Evolutionary conservation across 2,113 vertebrate genomes (phyloP).

Genomic region (Hymenochirus boettgeri): DNA sequence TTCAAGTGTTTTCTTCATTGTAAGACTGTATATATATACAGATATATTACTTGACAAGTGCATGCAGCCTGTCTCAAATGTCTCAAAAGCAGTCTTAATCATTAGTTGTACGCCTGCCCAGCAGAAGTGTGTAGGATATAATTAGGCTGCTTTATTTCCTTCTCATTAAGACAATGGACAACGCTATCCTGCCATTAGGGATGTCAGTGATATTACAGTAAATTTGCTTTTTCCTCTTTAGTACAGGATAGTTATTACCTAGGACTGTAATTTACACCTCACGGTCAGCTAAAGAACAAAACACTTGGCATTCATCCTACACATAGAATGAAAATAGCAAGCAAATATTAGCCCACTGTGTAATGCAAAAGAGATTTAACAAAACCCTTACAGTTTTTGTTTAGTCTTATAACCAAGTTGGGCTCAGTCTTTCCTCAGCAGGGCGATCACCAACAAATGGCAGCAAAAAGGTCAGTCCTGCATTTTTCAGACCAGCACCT

Average conservation of each 20-base stretch:
- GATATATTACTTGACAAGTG: not conserved
- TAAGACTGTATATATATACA: not conserved
- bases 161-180: not conserved
- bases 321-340: constrained; percentile 1
- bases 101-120: not conserved
- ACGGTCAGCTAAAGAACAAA: not conserved
- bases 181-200: not conserved
- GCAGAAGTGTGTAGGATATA: not conserved
- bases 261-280: constrained; percentile 23
- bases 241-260: constrained; percentile 17
- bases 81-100: not conserved
- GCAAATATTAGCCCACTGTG: constrained; percentile 6
- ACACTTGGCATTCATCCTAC: constrained; percentile 1
- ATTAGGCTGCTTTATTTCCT: not conserved
- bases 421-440: too few relatives aligned
- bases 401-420: too few relatives aligned
- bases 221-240: not conserved
- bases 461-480: too few relatives aligned
- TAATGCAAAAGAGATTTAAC: too few relatives aligned
- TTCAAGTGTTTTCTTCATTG: too few relatives aligned
- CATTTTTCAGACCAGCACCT: too few relatives aligned
- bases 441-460: too few relatives aligned
- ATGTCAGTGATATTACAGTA: not conserved
- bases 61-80: not conserved
- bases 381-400: too few relatives aligned